Percentiles rank a stretch among this genome's conserved stretches.
phyloP scores from a whole-genome alignment of 2,113 vertebrate genomes.

The Tupaia tana region DNA sequence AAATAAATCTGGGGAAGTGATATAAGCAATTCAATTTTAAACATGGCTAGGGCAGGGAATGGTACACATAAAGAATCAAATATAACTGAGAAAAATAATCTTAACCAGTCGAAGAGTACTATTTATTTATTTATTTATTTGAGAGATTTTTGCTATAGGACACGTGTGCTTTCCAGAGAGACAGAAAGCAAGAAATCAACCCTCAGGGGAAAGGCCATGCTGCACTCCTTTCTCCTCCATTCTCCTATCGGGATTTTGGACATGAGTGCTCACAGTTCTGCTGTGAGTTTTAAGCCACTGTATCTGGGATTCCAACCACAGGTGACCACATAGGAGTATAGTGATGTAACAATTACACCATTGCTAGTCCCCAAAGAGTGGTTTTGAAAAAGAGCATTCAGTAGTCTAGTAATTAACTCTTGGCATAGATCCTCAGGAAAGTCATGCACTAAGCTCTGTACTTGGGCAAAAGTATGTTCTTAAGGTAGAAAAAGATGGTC shows the following conservation, averaged over 20 bases:
- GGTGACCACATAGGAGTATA: too few species aligned
- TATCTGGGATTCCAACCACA: too few species aligned
- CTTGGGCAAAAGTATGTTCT: not conserved
- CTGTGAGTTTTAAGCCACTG: too few species aligned
- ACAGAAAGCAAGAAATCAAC: too few species aligned
- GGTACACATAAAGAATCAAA: not conserved
- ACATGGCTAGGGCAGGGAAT: slow-evolving; percentile 5
- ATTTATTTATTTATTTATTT: too few species aligned
- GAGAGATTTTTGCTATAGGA: too few species aligned
- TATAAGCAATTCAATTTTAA: not conserved
- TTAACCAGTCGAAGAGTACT: not conserved
- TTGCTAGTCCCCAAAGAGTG: not conserved
- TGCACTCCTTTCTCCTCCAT: too few species aligned
- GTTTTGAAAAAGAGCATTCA: not conserved
- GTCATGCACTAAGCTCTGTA: not conserved
- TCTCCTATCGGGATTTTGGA: too few species aligned
- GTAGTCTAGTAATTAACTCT: not conserved
- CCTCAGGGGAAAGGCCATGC: too few species aligned
- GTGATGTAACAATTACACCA: too few species aligned
- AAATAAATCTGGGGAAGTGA: not conserved
- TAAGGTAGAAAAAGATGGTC: not conserved
- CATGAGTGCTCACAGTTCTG: too few species aligned
- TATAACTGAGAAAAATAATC: not conserved
- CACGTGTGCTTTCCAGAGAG: too few species aligned
- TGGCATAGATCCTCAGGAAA: not conserved